These are phyloP conservation scores for Cantharis flavilabris DNA, from an alignment of 2,888 invertebrate genomes.

Conservation along the genomic window DNA sequence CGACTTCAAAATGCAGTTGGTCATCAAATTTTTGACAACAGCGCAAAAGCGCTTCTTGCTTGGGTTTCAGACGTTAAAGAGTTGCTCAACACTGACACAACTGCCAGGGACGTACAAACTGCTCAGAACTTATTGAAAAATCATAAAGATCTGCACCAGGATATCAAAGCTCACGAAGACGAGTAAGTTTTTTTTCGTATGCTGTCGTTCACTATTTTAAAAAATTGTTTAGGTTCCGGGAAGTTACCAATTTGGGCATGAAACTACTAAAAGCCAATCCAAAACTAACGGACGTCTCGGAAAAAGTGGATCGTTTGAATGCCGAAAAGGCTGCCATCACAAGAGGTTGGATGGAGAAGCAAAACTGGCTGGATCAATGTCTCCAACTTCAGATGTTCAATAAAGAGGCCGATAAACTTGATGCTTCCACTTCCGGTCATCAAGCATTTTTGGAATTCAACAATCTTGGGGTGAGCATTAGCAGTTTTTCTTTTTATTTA, in stretches of 20 bases:
- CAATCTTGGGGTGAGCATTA: conserved; percentile 77
- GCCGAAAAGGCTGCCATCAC: conserved; percentile 78
- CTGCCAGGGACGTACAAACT: conserved; percentile 86
- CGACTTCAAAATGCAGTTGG: conserved; percentile 93
- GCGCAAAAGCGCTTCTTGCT: conserved; percentile 77
- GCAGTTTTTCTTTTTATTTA: background rate
- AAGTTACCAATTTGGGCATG: conserved; percentile 78
- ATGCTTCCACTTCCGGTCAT: conserved; percentile 92
- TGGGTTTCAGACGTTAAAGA: conserved; percentile 84
- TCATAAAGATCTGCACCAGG: conserved; percentile 88
- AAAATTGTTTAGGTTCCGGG: conserved; percentile 65
- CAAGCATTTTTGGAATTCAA: conserved; percentile 90
- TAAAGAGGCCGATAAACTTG: conserved; percentile 95
- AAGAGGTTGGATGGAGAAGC: conserved; percentile 83
- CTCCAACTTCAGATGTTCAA: conserved; percentile 90
- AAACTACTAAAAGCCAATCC: conserved; percentile 78
- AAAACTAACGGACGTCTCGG: conserved; percentile 73
- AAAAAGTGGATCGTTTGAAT: conserved; percentile 71
- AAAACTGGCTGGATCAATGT: conserved; percentile 83
- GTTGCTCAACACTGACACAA: conserved; percentile 75
- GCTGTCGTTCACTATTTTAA: conserved; percentile 1
- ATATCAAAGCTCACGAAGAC: conserved; percentile 87
- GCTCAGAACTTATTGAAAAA: conserved; percentile 89
- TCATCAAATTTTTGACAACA: conserved; percentile 89
- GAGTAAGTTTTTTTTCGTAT: conserved; percentile 65